Evolutionary conservation across 2,797 vertebrate species (phyloP), one percentile per base, ranked within the genome.

Genomic region (Peromyscus aztecus): DNA sequence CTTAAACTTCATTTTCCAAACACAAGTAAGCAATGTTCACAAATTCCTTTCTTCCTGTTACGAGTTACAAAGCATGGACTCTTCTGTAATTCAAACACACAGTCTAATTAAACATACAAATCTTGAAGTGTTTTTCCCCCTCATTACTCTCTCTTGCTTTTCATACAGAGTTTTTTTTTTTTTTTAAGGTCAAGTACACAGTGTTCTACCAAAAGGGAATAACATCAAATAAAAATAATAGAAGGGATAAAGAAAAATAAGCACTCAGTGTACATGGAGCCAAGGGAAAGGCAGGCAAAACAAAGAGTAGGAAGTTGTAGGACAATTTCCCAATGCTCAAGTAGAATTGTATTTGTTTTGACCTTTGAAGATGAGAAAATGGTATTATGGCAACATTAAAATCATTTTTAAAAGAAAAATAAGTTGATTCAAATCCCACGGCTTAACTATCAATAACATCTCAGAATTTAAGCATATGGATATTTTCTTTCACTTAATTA

Each of bases 101-200:
- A 61, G 31, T 96, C 96, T 97, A 97, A 97, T 97, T 96, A 71
- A 96, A 86, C 69, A 96, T 89, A 96, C 96, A 95, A 97, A 97
- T 98, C 95, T 98, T 92, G 91, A 94, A 95, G 89, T 91, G 76
- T 65, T 46, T 92, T 80, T 78, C 37, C 52, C 57, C 34, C 31
- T 69, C n/a, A 55, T n/a, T 59, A 40, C 34, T 95, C 49, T 94
- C 3, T 92, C 69, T 89, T 87, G 61, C 37, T 89, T 92, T 76
- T 67, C 19, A 80, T 59, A 92, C 71, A 57, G 21, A 91, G 40
- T 6, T 37, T 89, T 40, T 65, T 61, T 17, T 29, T 59, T 34
- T 59, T 89, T 61, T 63, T 78, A 73, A 90, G 73, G 92, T 84
- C 93, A 98, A 88, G 92, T 95, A 97, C 96, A 97, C 29, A 94